Percentiles rank a stretch among this genome's conserved stretches.
Evolutionary conservation across 2,113 vertebrate genomes (phyloP).

Genomic region (Centropristis striata): DNA sequence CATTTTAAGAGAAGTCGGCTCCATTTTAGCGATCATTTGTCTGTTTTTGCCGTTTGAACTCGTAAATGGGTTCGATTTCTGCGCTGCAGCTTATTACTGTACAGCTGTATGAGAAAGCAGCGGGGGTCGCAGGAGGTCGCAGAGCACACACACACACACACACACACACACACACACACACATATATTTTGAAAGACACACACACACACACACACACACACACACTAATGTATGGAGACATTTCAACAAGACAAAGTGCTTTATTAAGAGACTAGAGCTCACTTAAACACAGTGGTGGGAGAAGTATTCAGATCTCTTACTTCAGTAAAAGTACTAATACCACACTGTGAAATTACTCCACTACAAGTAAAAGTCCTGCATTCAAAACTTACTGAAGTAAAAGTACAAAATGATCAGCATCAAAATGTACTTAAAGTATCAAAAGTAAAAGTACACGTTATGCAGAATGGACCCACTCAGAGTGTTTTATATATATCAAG

Average conservation of each 20-base stretch:
- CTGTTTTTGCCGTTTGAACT: conserved; percentile 67
- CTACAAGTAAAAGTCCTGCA: too few species aligned
- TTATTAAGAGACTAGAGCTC: not conserved
- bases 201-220: not conserved
- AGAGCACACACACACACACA: conserved; percentile 11
- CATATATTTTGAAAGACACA: not conserved
- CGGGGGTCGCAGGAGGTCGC: conserved; percentile 42
- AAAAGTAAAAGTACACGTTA: too few species aligned
- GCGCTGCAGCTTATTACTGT: conserved; percentile 72
- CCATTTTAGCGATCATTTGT: conserved; percentile 73
- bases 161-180: conserved; percentile 2
- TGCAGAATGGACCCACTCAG: too few species aligned
- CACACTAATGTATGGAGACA: not conserved
- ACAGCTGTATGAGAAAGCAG: conserved; percentile 64
- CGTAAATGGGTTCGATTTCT: conserved; percentile 75
- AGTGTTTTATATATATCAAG: too few species aligned
- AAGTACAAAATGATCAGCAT: too few species aligned
- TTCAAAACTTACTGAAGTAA: too few species aligned
- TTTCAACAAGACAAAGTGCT: not conserved
- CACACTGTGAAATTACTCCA: too few species aligned
- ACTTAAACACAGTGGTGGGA: too few species aligned
- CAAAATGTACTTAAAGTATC: too few species aligned
- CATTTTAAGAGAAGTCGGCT: conserved; percentile 58
- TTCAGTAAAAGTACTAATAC: too few species aligned
- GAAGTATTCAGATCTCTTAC: too few species aligned